Base-by-base conservation (phyloP, 2,888 invertebrate species). In the Leucoma salicis region DNA sequence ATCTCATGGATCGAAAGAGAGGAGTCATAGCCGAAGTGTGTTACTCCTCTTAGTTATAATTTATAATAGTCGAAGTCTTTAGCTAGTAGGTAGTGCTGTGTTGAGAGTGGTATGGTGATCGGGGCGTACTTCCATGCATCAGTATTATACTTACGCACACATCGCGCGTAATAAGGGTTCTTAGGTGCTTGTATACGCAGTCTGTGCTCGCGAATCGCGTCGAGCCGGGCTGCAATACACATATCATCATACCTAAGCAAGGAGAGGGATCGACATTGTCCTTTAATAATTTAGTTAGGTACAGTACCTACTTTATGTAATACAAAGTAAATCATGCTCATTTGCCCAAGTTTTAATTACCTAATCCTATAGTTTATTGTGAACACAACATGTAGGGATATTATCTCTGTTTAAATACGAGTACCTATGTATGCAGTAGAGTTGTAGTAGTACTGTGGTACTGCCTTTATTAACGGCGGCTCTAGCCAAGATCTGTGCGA, bases 1-100 rank as follows among this genome's bases (percentile, higher is more conserved):
- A 69, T 72, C 64, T 71, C 70, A 65, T 24, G 51, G 38, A 42
- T 31, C 24, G 35, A 41, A 38, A 38, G 61, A 31, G 50, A 31
- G 46, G 32, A 39, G 39, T 8, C 38, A 31, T 18, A 41, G 11
- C 50, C 43, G 34, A 31, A 31, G 33, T 15, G 34, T 31, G 25
- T 21, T 42, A 44, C 42, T 43, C 33, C 24, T 14, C 4, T 33
- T 56, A 50, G 42, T 18, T 37, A 29, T 56, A 56, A 36, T 44
- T 21, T 38, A 42, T 27, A 34, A 14, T 59, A 42, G 28, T 43
- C 13, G n/a, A 32, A 41, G 46, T 44, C 35, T 31, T 31, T 49
- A 46, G 58, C 40, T 57, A 53, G 58, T 67, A 63, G 53, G 58
- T 67, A 63, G 61, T 18, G 40, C 24, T 31, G 53, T 53, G 44